Evolutionary conservation across 2,797 vertebrate species (phyloP).

Genomic region (Coccyzus lansbergi): DNA sequence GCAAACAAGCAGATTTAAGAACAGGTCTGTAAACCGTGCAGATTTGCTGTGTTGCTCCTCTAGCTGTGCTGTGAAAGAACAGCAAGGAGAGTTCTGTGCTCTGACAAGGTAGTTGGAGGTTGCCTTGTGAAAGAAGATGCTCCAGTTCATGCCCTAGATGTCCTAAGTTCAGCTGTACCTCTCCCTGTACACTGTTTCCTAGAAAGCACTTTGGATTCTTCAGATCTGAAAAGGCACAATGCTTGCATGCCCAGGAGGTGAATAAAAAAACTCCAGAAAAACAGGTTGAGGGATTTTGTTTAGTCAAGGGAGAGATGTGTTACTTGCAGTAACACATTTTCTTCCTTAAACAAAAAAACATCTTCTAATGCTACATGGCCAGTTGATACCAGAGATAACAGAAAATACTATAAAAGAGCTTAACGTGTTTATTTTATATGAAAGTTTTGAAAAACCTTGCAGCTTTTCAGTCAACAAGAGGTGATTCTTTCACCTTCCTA

Average conservation of each 20-base stretch:
- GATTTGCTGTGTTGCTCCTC: neutral
- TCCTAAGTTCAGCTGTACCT: neutral
- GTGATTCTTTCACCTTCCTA: neutral
- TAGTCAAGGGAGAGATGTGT: neutral
- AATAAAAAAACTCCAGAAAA: neutral
- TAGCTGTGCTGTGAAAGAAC: neutral
- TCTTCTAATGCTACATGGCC: neutral
- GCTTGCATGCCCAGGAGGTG: neutral
- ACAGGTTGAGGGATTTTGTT: neutral
- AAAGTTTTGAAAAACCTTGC: neutral
- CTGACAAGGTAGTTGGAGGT: neutral
- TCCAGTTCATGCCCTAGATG: neutral
- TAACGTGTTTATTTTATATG: constrained; percentile 16
- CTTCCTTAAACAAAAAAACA: neutral
- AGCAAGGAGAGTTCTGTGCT: neutral
- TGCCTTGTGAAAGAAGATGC: neutral
- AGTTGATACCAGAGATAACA: neutral
- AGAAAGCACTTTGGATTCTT: neutral
- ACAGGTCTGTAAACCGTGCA: neutral
- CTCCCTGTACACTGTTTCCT: neutral
- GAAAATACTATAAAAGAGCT: neutral
- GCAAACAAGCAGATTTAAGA: neutral
- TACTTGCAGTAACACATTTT: neutral
- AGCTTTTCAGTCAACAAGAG: neutral
- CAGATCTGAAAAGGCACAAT: neutral